These are phyloP conservation scores for Sialia sialis DNA, from an alignment of 2,113 vertebrate species.

Conservation along the genomic window DNA sequence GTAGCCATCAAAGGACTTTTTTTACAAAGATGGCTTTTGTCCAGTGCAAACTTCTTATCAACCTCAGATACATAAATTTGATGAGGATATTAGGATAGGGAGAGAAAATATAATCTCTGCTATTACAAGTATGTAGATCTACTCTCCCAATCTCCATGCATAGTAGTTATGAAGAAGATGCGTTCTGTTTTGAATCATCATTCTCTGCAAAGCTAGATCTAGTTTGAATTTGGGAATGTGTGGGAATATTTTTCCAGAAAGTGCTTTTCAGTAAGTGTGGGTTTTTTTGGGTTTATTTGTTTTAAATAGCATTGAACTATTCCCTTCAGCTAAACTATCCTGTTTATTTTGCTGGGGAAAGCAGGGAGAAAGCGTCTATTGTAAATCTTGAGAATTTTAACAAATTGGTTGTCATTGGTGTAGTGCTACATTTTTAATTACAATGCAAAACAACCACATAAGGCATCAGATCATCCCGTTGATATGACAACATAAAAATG, in stretches of 20 bases:
- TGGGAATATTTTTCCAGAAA: background rate
- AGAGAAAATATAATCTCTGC: background rate
- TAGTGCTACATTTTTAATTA: background rate
- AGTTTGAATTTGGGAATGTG: background rate
- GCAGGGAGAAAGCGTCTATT: background rate
- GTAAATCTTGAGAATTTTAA: background rate
- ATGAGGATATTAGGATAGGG: background rate
- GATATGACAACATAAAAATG: background rate
- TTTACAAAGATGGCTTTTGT: background rate
- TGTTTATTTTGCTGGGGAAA: background rate
- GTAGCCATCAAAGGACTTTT: background rate
- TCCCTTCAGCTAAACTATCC: background rate
- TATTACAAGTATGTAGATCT: background rate
- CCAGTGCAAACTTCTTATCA: background rate
- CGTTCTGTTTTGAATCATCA: background rate
- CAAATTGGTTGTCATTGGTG: background rate
- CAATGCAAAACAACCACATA: background rate
- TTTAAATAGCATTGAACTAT: background rate
- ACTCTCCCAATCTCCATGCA: background rate
- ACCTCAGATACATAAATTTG: accelerated
- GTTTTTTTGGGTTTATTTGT: background rate
- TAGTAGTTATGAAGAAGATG: background rate
- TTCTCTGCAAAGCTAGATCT: background rate
- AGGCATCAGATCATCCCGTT: background rate
- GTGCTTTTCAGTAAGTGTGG: background rate